Conservation (phyloP, 2,113 vertebrate genomes). For the Dasypus novemcinctus region DNA sequence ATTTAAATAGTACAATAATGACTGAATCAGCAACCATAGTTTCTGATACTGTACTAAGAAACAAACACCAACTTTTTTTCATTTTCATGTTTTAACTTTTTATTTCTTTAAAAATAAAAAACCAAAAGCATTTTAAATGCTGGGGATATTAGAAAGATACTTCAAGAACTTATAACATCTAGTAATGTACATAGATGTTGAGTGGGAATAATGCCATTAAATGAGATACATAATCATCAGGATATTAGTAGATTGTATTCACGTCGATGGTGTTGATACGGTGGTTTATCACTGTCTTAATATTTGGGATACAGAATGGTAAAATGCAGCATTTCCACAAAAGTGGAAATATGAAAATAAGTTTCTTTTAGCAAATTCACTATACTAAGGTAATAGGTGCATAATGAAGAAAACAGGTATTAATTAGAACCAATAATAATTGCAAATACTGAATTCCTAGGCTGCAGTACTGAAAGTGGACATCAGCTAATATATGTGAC, state of each 20-base stretch:
- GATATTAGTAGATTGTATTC: not conserved
- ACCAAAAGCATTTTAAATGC: not conserved
- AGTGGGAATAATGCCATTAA: slow-evolving; percentile 11
- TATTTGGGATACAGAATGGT: not conserved
- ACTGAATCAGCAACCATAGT: slow-evolving; percentile 71
- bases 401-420: not conserved
- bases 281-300: not conserved
- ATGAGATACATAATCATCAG: not conserved
- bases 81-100: not conserved
- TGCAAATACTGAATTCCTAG: too few species aligned
- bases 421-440: not conserved
- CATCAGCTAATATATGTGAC: not conserved
- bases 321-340: not conserved
- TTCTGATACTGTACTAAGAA: slow-evolving; percentile 60
- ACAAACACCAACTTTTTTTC: slow-evolving; percentile 50
- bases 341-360: not conserved
- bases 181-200: not conserved
- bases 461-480: not conserved
- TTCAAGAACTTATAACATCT: not conserved
- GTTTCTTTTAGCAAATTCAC: not conserved
- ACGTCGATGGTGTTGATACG: not conserved
- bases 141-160: not conserved
- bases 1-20: slow-evolving; percentile 70
- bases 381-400: not conserved
- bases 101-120: slow-evolving; percentile 49